phyloP scores from a whole-genome alignment of 2,113 vertebrate genomes.

The Progne subis region DNA sequence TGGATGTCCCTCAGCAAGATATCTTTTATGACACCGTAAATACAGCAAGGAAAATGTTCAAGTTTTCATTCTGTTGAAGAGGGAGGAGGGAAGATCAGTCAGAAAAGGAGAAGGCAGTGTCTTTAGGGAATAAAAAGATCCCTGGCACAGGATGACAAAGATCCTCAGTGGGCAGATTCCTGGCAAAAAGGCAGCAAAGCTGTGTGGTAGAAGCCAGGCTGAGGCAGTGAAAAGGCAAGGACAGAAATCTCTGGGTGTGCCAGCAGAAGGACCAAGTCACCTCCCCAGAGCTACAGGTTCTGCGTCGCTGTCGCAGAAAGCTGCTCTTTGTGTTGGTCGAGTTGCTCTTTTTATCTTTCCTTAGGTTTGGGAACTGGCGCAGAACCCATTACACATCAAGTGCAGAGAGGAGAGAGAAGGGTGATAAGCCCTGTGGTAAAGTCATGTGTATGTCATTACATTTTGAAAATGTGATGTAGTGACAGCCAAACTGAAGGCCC shows the following conservation, averaged over 20 bases:
- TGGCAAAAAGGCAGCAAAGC: neutral
- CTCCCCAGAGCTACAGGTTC: neutral
- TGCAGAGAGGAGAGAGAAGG: neutral
- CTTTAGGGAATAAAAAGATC: neutral
- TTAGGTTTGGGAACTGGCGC: neutral
- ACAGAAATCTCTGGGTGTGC: neutral
- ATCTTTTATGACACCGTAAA: neutral
- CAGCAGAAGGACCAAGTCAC: neutral
- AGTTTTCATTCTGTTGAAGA: neutral
- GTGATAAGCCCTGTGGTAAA: neutral
- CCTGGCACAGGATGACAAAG: neutral
- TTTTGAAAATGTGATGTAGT: neutral
- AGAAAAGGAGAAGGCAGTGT: neutral
- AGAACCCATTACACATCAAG: neutral
- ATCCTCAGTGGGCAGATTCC: neutral
- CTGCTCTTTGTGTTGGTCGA: neutral
- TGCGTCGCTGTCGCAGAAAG: accelerated
- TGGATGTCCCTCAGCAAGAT: neutral
- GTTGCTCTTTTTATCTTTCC: neutral
- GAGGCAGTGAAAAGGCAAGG: neutral
- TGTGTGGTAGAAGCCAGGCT: neutral
- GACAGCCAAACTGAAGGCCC: neutral
- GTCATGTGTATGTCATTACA: neutral
- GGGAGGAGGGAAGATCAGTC: neutral
- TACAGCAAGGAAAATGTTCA: neutral